Conservation (phyloP, 1,140 invertebrate genomes). For the Bombus confusus region DNA sequence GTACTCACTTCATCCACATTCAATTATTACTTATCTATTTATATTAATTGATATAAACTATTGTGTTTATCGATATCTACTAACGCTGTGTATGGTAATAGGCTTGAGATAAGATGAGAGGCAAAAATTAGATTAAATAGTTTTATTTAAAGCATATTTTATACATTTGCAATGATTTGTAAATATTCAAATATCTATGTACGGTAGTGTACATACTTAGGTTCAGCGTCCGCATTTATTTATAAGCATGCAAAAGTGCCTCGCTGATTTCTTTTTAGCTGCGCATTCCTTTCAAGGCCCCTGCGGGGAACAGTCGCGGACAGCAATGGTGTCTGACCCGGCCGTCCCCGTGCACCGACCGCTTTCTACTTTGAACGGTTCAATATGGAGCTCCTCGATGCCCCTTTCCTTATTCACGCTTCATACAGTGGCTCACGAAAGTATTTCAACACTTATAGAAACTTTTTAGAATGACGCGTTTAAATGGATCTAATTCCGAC, state of each 20-base stretch:
- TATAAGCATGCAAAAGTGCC: conserved; percentile 49
- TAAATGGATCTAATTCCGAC: conserved; percentile 55
- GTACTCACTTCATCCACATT: too few relatives aligned
- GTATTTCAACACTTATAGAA: too few relatives aligned
- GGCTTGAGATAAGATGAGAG: too few relatives aligned
- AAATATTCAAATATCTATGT: background rate
- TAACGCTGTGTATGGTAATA: too few relatives aligned
- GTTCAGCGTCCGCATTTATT: conserved; percentile 49
- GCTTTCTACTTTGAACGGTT: conserved; percentile 67
- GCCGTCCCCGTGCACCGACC: conserved; percentile 37
- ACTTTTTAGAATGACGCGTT: conserved; percentile 38
- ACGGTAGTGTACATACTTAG: background rate
- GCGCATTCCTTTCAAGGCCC: conserved; percentile 69
- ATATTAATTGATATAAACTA: too few relatives aligned
- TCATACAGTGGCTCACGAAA: background rate
- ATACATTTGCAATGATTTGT: too few relatives aligned
- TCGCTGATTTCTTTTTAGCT: conserved; percentile 51
- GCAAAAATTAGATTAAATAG: too few relatives aligned
- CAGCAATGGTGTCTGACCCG: conserved; percentile 17
- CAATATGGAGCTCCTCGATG: conserved; percentile 41
- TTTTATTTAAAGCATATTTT: too few relatives aligned
- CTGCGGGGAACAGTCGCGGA: conserved; percentile 25
- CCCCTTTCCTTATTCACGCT: background rate
- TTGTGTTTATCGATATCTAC: too few relatives aligned
- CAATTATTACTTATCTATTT: too few relatives aligned